Evolutionary conservation across 1,140 invertebrate genomes (phyloP).

Genomic region (Drosophila grimshawi): DNA sequence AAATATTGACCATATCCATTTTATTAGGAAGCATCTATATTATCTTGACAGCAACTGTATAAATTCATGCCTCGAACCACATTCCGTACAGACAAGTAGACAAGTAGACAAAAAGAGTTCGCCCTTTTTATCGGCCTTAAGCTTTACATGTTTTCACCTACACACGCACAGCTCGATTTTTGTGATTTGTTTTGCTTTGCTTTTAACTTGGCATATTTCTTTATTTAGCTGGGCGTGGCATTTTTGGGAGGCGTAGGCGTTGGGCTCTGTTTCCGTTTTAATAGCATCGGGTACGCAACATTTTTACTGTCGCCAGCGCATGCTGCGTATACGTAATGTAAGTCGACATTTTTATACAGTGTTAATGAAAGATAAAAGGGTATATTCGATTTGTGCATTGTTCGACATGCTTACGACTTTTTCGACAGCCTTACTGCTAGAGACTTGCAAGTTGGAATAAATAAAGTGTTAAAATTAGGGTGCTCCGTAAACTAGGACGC

Average conservation of each 20-base stretch:
- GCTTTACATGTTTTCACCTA: constrained; percentile 68
- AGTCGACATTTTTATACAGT: background rate
- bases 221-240: constrained; percentile 45
- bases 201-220: constrained; percentile 45
- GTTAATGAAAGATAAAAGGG: too few relatives aligned
- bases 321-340: constrained; percentile 74
- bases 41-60: too few relatives aligned
- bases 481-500: too few relatives aligned
- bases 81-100: too few relatives aligned
- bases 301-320: constrained; percentile 57
- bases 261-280: constrained; percentile 67
- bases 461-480: too few relatives aligned
- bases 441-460: too few relatives aligned
- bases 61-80: too few relatives aligned
- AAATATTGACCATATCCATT: too few relatives aligned
- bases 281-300: constrained; percentile 69
- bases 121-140: background rate
- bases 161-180: constrained; percentile 19
- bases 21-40: too few relatives aligned
- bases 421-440: too few relatives aligned
- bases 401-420: too few relatives aligned
- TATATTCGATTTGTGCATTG: too few relatives aligned
- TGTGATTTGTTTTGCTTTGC: constrained; percentile 37
- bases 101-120: background rate
- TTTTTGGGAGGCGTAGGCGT: constrained; percentile 38